Evolutionary conservation across 2,113 vertebrate genomes (phyloP), one percentile per base, ranked within the genome.

Genomic region (Cryptotis parvus): DNA sequence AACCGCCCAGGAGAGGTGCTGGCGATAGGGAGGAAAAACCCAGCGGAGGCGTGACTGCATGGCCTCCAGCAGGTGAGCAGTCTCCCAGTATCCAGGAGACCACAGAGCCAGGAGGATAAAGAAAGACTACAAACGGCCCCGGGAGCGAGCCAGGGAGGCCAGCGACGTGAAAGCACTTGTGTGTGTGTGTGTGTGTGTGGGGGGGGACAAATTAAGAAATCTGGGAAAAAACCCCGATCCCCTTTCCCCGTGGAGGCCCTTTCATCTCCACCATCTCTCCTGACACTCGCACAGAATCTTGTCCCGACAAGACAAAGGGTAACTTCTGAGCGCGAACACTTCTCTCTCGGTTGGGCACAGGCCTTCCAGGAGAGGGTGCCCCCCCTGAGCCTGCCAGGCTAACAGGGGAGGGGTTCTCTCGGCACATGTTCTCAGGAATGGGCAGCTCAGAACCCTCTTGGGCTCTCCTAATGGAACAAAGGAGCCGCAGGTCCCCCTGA

Each of bases 41-140:
- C 94, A 96, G 89, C 82, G 91, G 94, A 97, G n/a, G 97, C 94
- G 43, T 94, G 96, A 92, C 97, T 89, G 74, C n/a, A 10, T 84
- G 94, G 93, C 94, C 95, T 70, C 93, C 91, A 95, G 96, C 93
- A 89, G 93, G 49, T 95, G 94, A 95, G 96, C 95, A 86, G 94
- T 94, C 96, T 96, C 95, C n/a, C 86, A 92, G 91, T 97, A 97
- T 94, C 96, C 97, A 93, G 82, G 96, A 97, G 95, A 92, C 94
- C 95, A 91, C 96, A 97, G 78, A 96, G 95, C 96, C 96, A 96
- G 91, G 97, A 96, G 96, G 91, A 96, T 94, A 97, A 65, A n/a
- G n/a, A n/a, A n/a, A n/a, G n/a, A n/a, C n/a, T n/a, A n/a, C n/a
- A n/a, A n/a, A n/a, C n/a, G n/a, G n/a, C n/a, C n/a, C n/a, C n/a